Conservation (phyloP, 2,888 invertebrate genomes). For the Ectobius pallidus region DNA sequence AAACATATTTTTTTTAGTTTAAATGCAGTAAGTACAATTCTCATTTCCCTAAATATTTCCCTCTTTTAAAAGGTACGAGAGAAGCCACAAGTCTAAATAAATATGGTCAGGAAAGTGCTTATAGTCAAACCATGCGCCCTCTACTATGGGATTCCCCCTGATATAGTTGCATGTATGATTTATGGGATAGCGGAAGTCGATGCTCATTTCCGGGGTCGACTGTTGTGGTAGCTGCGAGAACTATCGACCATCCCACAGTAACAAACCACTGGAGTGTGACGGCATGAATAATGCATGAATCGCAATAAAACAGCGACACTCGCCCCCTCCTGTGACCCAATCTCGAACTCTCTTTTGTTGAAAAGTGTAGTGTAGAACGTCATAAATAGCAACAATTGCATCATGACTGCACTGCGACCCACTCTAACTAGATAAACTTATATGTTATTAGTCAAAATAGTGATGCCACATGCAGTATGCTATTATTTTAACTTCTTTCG, state of each 20-base stretch:
- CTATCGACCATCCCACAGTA: conserved; percentile 25
- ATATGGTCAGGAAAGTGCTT: neutral
- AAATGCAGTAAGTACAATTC: too few relatives aligned
- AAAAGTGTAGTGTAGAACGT: conserved; percentile 15
- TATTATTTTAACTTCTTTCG: too few relatives aligned
- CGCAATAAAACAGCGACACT: conserved; percentile 13
- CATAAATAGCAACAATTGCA: conserved; percentile 16
- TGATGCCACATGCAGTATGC: too few relatives aligned
- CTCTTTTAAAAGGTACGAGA: neutral
- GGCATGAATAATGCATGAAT: conserved; percentile 22
- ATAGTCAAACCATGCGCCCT: neutral
- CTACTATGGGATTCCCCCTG: neutral
- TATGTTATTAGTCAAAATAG: too few relatives aligned
- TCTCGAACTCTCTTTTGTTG: conserved; percentile 13
- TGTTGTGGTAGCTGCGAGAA: conserved; percentile 14
- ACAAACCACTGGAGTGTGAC: conserved; percentile 28
- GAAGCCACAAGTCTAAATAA: neutral
- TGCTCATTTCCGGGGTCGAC: conserved; percentile 30
- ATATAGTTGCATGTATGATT: conserved; percentile 10
- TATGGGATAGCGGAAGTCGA: conserved; percentile 26
- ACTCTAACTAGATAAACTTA: too few relatives aligned
- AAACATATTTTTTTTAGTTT: too few relatives aligned
- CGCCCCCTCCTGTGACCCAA: neutral
- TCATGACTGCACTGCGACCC: too few relatives aligned
- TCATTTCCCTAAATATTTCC: neutral